These are phyloP conservation scores for Synanthedon vespiformis DNA, from an alignment of 2,888 invertebrate species.

Conservation along the genomic window DNA sequence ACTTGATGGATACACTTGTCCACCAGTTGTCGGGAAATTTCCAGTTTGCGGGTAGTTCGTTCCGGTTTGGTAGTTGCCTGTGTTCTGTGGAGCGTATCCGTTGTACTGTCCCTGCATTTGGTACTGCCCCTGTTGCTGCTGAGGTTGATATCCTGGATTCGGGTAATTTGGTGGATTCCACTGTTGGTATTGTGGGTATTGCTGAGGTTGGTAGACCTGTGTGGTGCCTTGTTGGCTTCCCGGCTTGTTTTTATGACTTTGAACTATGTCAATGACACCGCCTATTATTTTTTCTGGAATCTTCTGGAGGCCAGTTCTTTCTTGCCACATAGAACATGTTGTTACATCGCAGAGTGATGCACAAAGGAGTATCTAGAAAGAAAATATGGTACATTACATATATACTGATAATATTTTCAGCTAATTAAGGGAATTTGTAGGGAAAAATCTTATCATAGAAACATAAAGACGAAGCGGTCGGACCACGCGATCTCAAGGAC, in stretches of 20 bases:
- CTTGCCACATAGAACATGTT: slow-evolving; percentile 19
- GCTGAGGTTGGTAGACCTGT: slow-evolving; percentile 16
- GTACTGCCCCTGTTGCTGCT: slow-evolving; percentile 16
- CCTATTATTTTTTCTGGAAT: slow-evolving; percentile 60
- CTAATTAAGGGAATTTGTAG: no score
- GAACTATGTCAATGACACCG: slow-evolving; percentile 57
- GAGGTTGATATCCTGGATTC: slow-evolving; percentile 17
- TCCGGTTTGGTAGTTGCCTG: slow-evolving; percentile 10
- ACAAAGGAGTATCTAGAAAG: slow-evolving; percentile 24
- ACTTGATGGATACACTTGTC: slow-evolving; percentile 10
- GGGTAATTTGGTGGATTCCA: slow-evolving; percentile 23
- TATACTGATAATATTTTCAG: neutral
- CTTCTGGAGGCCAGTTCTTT: slow-evolving; percentile 33
- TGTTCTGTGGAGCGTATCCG: slow-evolving; percentile 9
- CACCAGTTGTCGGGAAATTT: slow-evolving; percentile 5
- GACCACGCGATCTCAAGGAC: no score
- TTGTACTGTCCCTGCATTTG: slow-evolving; percentile 22
- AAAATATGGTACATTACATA: neutral
- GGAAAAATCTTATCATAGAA: no score
- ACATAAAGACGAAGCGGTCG: no score
- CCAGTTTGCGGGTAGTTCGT: slow-evolving; percentile 12
- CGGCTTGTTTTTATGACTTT: slow-evolving; percentile 54
- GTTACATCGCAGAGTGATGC: slow-evolving; percentile 10
- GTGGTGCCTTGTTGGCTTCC: slow-evolving; percentile 3
- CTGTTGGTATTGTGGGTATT: slow-evolving; percentile 17